Evolutionary conservation across 2,113 vertebrate species (phyloP).

Genomic region (Lasiurus borealis): DNA sequence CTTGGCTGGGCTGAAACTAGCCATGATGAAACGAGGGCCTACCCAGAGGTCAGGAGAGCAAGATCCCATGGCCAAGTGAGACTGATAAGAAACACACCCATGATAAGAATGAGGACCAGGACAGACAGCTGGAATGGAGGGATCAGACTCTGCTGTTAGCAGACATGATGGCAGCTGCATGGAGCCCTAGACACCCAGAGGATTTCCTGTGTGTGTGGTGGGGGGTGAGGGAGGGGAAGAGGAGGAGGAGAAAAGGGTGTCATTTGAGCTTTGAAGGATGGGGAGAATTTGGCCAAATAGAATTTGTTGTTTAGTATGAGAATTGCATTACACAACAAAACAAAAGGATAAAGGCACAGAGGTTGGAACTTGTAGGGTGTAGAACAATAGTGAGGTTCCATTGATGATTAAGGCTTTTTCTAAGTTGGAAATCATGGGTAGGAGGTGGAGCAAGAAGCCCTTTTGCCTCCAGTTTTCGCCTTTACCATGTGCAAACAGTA

Average conservation of each 20-base stretch:
- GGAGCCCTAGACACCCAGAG: not conserved
- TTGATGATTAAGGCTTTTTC: accelerated
- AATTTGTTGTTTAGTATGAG: not conserved
- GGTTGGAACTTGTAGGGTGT: not conserved
- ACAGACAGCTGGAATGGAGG: not conserved
- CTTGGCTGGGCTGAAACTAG: not conserved
- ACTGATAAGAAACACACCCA: not conserved
- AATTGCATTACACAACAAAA: not conserved
- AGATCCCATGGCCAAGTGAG: not conserved
- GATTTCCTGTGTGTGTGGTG: not conserved
- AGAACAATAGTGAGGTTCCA: not conserved
- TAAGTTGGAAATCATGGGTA: not conserved
- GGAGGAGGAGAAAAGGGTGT: too few relatives aligned
- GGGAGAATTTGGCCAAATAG: not conserved
- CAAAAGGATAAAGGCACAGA: not conserved
- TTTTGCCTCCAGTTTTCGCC: not conserved
- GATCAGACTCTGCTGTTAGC: not conserved
- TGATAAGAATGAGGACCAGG: not conserved
- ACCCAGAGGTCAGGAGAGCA: not conserved
- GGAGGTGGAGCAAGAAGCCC: not conserved
- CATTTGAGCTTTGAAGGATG: not conserved
- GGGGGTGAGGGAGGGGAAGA: not conserved
- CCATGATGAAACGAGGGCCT: not conserved
- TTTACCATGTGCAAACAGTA: not conserved
- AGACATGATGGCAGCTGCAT: too few relatives aligned